These are phyloP conservation scores for Lottia scabra DNA, from an alignment of 2,888 invertebrate species.

Conservation along the genomic window DNA sequence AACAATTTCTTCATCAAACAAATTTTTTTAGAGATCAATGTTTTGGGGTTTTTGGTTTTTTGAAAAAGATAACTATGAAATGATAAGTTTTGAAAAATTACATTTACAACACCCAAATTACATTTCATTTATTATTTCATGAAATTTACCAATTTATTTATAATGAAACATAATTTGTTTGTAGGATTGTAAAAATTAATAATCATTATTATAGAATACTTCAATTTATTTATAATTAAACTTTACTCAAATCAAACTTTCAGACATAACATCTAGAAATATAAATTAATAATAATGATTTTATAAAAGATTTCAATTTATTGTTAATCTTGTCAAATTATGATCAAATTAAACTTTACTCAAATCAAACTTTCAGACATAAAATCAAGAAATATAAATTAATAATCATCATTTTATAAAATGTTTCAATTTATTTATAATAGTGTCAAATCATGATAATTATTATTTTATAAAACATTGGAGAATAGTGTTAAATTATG, in stretches of 20 bases:
- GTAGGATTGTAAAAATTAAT: too few relatives aligned
- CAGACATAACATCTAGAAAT: background rate
- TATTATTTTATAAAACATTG: too few relatives aligned
- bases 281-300: background rate
- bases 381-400: background rate
- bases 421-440: background rate
- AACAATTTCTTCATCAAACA: too few relatives aligned
- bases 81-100: too few relatives aligned
- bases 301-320: background rate
- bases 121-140: too few relatives aligned
- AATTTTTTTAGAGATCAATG: too few relatives aligned
- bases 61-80: too few relatives aligned
- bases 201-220: too few relatives aligned
- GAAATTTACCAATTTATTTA: too few relatives aligned
- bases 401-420: background rate
- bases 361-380: background rate
- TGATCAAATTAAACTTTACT: background rate
- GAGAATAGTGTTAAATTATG: background rate
- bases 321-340: background rate
- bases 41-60: too few relatives aligned
- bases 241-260: background rate
- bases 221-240: background rate
- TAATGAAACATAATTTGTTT: too few relatives aligned
- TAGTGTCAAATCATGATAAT: background rate
- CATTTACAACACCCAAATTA: too few relatives aligned